Evolutionary conservation across 2,113 vertebrate species (phyloP).

Genomic region (Serinus canaria): DNA sequence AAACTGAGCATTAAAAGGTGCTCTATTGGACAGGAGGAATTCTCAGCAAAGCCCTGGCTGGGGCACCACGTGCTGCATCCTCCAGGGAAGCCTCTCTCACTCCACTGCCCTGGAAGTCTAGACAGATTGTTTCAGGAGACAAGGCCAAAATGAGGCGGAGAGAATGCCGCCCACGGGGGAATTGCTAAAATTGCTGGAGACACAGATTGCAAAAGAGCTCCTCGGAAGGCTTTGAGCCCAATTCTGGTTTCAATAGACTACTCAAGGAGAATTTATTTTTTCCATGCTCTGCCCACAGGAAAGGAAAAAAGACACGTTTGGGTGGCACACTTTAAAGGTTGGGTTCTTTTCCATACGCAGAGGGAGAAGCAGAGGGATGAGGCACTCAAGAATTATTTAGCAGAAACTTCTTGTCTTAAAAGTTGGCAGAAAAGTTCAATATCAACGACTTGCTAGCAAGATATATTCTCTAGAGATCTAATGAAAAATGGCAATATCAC

Average conservation of each 20-base stretch:
- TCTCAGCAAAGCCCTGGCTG: neutral
- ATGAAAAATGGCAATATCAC: neutral
- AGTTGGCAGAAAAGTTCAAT: neutral
- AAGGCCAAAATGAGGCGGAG: neutral
- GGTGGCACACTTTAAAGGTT: neutral
- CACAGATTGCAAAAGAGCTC: neutral
- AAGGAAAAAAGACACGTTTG: neutral
- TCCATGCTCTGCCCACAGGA: neutral
- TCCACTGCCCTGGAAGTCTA: neutral
- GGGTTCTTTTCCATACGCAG: neutral
- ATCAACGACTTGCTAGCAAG: neutral
- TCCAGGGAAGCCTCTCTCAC: neutral
- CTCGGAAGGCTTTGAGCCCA: neutral
- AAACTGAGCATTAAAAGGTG: too few relatives aligned
- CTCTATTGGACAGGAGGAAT: neutral
- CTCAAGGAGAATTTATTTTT: neutral
- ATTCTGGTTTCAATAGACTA: neutral
- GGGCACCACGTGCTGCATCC: neutral
- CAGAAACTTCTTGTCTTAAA: neutral
- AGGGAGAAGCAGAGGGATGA: neutral
- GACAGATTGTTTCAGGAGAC: slow-evolving; percentile 5
- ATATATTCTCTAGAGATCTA: neutral
- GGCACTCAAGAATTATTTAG: neutral
- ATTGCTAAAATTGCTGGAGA: neutral
- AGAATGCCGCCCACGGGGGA: neutral